Evolutionary conservation across 2,888 invertebrate genomes (phyloP), one percentile per base, ranked within the genome.

Genomic region (Rhagium mordax): DNA sequence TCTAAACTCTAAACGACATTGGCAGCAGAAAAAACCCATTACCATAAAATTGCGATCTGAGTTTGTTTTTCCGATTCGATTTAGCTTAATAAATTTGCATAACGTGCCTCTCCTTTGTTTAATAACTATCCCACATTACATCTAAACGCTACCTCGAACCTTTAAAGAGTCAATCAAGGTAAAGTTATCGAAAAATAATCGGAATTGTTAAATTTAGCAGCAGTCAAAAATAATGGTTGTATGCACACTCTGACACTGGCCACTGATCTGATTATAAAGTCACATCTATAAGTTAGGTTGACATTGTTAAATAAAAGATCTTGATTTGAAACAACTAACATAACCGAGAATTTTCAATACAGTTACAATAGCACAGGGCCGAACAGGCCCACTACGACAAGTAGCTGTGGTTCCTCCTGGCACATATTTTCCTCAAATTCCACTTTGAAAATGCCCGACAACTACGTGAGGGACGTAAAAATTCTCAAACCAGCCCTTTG

Each of bases 101-200:
- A 24, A 53, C 10, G 51, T 16, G 27, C 57, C 57, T 57, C 57
- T 27, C 24, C 57, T 57, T 57, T 57, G 57, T 57, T 57, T 57
- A 57, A 57, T 57, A 29, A 27, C 29, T 57, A 24, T 57, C 57
- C 57, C 27, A 57, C 57, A 15, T 27, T 27, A 24, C 27, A 27
- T 57, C 16, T 29, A 57, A 57, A 13, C 15, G 20, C 51, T 21
- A 53, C 53, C 27, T 29, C 57, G 24, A 57, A 27, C 57, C 57
- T 27, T n/a, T 57, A 57, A 57, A 57, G 15, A 57, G 57, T 15
- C n/a, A 29, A 27, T 57, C 57, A 57, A 57, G 57, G 57, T 57
- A 4, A 29, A 29, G 29, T 29, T 29, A 29, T 29, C 29, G 29
- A 29, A 41, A 41, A 41, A 8, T 41, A 41, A 41, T 41, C 10